These are phyloP conservation scores for Ctena decussata DNA, from an alignment of 2,888 invertebrate genomes.

Conservation along the genomic window DNA sequence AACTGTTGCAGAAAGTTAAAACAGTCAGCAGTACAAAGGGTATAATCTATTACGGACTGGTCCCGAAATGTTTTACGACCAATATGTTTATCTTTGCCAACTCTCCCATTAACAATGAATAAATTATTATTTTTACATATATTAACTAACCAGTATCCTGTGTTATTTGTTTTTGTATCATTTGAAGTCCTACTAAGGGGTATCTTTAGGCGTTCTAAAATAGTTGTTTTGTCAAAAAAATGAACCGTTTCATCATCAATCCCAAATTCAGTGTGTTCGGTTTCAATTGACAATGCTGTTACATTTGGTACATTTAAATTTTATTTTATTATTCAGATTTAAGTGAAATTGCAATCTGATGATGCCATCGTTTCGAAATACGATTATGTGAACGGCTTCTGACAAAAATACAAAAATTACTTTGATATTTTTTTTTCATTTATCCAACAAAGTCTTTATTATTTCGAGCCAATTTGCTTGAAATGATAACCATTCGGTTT, in stretches of 20 bases:
- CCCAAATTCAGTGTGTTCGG: too few relatives aligned
- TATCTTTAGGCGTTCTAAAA: not conserved
- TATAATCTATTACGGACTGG: slow-evolving; percentile 9
- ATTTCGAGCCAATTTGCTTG: too few relatives aligned
- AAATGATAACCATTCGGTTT: too few relatives aligned
- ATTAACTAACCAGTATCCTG: not conserved
- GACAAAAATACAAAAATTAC: too few relatives aligned
- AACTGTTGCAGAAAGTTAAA: not conserved
- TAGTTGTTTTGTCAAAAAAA: not conserved
- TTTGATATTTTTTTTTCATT: too few relatives aligned
- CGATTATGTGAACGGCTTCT: too few relatives aligned
- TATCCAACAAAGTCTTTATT: too few relatives aligned
- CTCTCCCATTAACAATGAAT: not conserved
- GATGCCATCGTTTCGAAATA: too few relatives aligned
- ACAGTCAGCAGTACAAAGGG: not conserved
- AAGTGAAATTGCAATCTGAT: too few relatives aligned
- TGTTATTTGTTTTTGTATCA: not conserved
- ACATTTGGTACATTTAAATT: too few relatives aligned
- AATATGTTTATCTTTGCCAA: not conserved
- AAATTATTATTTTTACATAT: not conserved
- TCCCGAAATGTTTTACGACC: not conserved
- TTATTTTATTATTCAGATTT: too few relatives aligned
- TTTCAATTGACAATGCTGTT: too few relatives aligned
- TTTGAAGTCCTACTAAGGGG: not conserved
- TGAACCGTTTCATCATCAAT: not conserved